Conservation (phyloP, 2,888 invertebrate genomes). For the Tachina lurida region DNA sequence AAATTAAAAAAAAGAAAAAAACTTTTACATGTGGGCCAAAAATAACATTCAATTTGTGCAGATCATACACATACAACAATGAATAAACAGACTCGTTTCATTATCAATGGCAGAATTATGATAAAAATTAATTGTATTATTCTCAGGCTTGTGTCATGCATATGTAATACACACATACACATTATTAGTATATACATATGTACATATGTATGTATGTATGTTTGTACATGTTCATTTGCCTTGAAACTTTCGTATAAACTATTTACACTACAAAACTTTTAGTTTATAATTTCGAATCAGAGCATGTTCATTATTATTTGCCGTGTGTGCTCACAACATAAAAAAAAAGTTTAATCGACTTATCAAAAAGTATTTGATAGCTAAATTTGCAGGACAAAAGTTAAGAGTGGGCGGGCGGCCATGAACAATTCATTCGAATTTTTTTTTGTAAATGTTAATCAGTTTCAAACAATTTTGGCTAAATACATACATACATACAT, state of each 20-base stretch:
- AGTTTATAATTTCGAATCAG: neutral
- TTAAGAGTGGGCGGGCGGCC: no score
- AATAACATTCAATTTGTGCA: slow-evolving; percentile 29
- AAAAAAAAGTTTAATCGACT: neutral
- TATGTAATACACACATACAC: neutral
- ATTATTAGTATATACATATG: no score
- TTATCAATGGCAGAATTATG: slow-evolving; percentile 54
- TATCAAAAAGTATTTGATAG: no score
- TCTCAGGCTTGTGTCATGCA: slow-evolving; percentile 1
- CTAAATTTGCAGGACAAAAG: no score
- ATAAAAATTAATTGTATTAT: slow-evolving; percentile 67
- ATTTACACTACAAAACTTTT: slow-evolving; percentile 4
- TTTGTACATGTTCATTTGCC: slow-evolving; percentile 26
- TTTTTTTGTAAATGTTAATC: no score
- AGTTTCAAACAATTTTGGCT: no score
- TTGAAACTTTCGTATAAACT: slow-evolving; percentile 56
- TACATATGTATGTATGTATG: neutral
- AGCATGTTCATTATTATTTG: slow-evolving; percentile 11
- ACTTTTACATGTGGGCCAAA: slow-evolving; percentile 32
- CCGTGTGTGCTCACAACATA: neutral
- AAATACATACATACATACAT: no score
- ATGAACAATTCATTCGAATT: no score
- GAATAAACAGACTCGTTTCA: slow-evolving; percentile 24
- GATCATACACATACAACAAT: slow-evolving; percentile 37
- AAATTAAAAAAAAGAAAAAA: neutral